Conservation (phyloP, 2,113 vertebrate genomes). For the Dolichallabes microphthalmus region DNA sequence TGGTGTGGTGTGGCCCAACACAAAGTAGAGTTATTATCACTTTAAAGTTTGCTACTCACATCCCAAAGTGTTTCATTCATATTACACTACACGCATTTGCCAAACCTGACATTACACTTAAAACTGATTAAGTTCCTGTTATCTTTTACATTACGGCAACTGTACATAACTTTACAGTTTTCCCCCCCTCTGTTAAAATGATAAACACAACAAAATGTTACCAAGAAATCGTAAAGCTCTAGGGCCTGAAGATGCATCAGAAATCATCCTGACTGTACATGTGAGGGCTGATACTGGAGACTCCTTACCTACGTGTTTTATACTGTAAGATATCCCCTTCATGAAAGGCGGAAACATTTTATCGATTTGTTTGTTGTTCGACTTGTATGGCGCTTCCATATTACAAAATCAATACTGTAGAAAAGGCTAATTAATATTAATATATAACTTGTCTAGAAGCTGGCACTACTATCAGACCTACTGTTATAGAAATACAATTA, state of each 20-base stretch:
- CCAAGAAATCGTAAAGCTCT: not conserved
- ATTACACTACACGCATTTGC: not conserved
- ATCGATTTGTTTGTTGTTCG: not conserved
- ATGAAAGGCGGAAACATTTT: not conserved
- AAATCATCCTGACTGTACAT: not conserved
- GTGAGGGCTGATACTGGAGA: not conserved
- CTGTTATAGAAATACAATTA: not conserved
- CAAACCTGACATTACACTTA: not conserved
- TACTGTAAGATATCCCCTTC: not conserved
- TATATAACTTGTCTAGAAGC: not conserved
- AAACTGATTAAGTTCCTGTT: not conserved
- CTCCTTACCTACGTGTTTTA: not conserved
- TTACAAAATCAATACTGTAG: not conserved
- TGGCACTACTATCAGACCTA: not conserved
- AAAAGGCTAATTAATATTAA: not conserved
- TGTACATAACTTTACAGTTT: too few species aligned
- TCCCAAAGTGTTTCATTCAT: not conserved
- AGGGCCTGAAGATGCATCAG: not conserved
- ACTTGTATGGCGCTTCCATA: not conserved
- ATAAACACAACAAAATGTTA: not conserved
- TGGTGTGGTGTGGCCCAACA: not conserved
- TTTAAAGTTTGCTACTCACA: too few species aligned
- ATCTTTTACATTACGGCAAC: too few species aligned
- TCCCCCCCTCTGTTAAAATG: not conserved
- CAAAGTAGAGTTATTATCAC: not conserved